A percentile compares a stretch with the other conserved stretches of the same genome.
These are phyloP conservation scores for Drosophila trapezifrons DNA, from an alignment of 1,140 invertebrate genomes.

Conservation along the genomic window DNA sequence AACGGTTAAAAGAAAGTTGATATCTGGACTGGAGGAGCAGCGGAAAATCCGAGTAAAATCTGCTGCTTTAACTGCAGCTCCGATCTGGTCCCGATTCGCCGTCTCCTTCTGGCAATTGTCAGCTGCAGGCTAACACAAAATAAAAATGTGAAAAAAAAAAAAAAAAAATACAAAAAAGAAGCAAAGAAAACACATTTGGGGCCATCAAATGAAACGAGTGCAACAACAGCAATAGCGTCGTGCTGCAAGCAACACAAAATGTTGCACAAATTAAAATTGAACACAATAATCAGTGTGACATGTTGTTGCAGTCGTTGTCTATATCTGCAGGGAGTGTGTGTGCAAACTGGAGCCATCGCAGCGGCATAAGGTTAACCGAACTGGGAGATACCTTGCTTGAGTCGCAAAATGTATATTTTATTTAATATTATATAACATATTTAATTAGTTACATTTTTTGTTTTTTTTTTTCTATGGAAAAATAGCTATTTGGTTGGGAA, in stretches of 20 bases:
- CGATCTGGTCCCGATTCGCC: slow-evolving; percentile 46
- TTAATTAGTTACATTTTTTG: background rate
- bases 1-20: slow-evolving; percentile 77
- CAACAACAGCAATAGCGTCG: slow-evolving; percentile 28
- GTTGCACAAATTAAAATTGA: slow-evolving; percentile 81
- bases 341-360: background rate
- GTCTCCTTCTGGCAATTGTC: slow-evolving; percentile 53
- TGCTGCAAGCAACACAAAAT: slow-evolving; percentile 60
- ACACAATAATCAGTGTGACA: slow-evolving; percentile 77
- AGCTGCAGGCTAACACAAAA: slow-evolving; percentile 30
- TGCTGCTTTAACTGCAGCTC: slow-evolving; percentile 17
- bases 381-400: background rate
- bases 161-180: background rate
- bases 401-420: too few relatives aligned
- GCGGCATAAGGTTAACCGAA: background rate
- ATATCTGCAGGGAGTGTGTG: slow-evolving; percentile 33
- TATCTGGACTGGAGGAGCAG: slow-evolving; percentile 26
- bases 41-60: slow-evolving; percentile 26
- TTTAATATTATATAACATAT: too few relatives aligned
- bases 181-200: slow-evolving; percentile 47
- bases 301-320: slow-evolving; percentile 55
- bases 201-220: slow-evolving; percentile 59
- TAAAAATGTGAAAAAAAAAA: background rate
- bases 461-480: too few relatives aligned
- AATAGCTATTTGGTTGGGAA: too few relatives aligned